These are phyloP conservation scores for Selenia dentaria DNA, from an alignment of 2,888 invertebrate genomes.

Conservation along the genomic window DNA sequence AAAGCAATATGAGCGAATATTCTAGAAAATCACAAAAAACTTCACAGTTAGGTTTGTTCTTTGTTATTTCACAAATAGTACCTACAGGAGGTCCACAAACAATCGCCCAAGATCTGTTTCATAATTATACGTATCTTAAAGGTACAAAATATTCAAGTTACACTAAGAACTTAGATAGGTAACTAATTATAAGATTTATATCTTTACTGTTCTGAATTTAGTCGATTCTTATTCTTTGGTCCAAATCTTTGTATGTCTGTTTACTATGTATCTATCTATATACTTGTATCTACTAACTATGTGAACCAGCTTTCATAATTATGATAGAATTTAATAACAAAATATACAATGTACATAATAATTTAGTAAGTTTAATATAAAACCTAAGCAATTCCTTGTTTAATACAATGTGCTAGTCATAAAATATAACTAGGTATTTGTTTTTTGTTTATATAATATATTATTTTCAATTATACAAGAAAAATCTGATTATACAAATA, in stretches of 20 bases:
- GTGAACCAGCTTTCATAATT: conserved; percentile 3
- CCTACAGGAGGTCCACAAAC: too few species aligned
- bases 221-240: conserved; percentile 14
- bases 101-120: neutral
- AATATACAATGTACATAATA: conserved; percentile 21
- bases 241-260: conserved; percentile 6
- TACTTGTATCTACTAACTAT: neutral
- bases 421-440: neutral
- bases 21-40: too few species aligned
- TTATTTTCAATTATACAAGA: too few species aligned
- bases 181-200: conserved; percentile 10
- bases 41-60: too few species aligned
- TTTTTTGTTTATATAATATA: too few species aligned
- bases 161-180: conserved; percentile 9
- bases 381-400: neutral
- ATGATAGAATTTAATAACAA: conserved; percentile 13
- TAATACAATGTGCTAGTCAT: conserved; percentile 12
- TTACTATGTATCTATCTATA: neutral
- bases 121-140: conserved; percentile 15
- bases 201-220: conserved; percentile 16
- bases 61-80: too few species aligned
- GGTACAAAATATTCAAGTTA: conserved; percentile 15
- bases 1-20: too few species aligned
- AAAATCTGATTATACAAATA: too few species aligned
- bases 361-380: neutral